Percentiles rank a stretch among this genome's conserved stretches.
Evolutionary conservation across 35 echinoderm and acorn worm species (phyloP).

Genomic region (Holothuria glaberrima): DNA sequence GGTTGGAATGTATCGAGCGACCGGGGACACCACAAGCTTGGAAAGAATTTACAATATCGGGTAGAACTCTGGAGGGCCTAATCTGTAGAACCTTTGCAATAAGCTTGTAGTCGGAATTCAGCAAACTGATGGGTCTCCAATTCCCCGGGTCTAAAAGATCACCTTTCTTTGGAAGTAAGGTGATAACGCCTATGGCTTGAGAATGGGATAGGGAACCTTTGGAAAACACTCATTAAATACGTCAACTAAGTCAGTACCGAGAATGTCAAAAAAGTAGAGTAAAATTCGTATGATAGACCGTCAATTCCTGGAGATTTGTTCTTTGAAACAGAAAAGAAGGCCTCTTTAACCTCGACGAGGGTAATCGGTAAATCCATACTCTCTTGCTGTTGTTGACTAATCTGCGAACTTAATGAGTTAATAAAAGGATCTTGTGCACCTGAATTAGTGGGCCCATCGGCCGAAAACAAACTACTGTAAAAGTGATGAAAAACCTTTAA

Average conservation of each 20-base stretch:
- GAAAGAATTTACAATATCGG: background rate
- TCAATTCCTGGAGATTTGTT: conserved; percentile 66
- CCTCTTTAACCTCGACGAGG: conserved; percentile 21
- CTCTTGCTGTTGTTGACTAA: background rate
- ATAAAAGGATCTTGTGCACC: background rate
- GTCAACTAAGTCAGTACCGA: background rate
- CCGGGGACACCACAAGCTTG: background rate
- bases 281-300: conserved; percentile 68
- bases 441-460: background rate
- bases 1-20: conserved; percentile 22
- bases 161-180: conserved; percentile 24
- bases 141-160: conserved; percentile 9
- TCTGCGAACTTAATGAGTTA: background rate
- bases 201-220: background rate
- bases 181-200: conserved; percentile 12
- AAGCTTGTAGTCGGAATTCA: conserved; percentile 20
- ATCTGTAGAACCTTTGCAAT: conserved; percentile 20
- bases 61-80: background rate
- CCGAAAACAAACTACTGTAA: conserved; percentile 30
- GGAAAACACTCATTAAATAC: conserved; percentile 7
- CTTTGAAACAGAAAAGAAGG: conserved; percentile 2
- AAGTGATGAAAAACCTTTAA: background rate
- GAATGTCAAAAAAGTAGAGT: conserved; percentile 49
- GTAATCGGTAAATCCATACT: background rate
- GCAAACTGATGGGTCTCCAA: conserved; percentile 29